Conservation (phyloP, 2,888 invertebrate genomes). For the Mellilla xanthometata region DNA sequence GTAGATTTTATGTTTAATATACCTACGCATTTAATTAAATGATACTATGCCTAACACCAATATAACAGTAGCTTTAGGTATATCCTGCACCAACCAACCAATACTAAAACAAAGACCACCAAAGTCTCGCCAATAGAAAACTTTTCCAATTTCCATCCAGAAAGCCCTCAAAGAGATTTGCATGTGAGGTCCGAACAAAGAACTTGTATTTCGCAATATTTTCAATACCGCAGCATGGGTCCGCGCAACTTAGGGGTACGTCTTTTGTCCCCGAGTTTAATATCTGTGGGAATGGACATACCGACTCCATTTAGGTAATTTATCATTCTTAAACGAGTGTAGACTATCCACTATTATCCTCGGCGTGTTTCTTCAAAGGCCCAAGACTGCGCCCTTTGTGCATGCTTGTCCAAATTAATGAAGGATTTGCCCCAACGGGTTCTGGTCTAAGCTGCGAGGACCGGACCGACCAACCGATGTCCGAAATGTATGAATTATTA, state of each 20-base stretch:
- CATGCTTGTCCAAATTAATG: slow-evolving; percentile 59
- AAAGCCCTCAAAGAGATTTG: slow-evolving; percentile 75
- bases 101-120: slow-evolving; percentile 61
- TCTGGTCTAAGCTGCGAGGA: slow-evolving; percentile 47
- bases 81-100: slow-evolving; percentile 33
- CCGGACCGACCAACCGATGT: slow-evolving; percentile 45
- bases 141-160: slow-evolving; percentile 77
- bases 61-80: no score
- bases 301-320: slow-evolving; percentile 79
- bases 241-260: slow-evolving; percentile 62
- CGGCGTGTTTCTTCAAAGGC: slow-evolving; percentile 63
- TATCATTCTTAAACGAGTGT: slow-evolving; percentile 81
- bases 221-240: slow-evolving; percentile 77
- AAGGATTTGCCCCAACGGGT: slow-evolving; percentile 68
- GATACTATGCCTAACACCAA: no score
- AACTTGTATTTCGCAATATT: slow-evolving; percentile 70
- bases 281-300: slow-evolving; percentile 83
- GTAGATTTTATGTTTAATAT: no score
- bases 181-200: slow-evolving; percentile 66
- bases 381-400: slow-evolving; percentile 65
- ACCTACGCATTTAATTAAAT: no score
- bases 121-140: slow-evolving; percentile 58
- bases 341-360: slow-evolving; percentile 67
- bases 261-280: slow-evolving; percentile 74
- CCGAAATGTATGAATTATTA: slow-evolving; percentile 77